A percentile compares a stretch with the other conserved stretches of the same genome.
Evolutionary conservation across 2,113 vertebrate species (phyloP).

Genomic region (Leptobrachium leishanense): DNA sequence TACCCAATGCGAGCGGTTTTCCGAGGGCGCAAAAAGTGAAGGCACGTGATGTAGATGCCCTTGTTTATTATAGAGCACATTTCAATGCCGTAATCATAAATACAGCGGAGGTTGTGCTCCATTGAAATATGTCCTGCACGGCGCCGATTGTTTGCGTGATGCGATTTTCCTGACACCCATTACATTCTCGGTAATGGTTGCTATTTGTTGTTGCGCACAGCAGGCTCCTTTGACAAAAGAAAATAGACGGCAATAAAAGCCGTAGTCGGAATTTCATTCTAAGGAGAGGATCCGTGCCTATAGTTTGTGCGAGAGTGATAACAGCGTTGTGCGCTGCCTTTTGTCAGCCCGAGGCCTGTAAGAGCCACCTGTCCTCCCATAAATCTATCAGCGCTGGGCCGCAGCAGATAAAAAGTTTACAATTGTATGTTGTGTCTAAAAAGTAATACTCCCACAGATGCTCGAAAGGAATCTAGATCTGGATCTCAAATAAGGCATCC

Average conservation of each 20-base stretch:
- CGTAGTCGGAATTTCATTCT: slow-evolving; percentile 84
- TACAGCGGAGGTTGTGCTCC: slow-evolving; percentile 78
- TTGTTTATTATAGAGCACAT: slow-evolving; percentile 86
- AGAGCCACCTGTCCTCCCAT: slow-evolving; percentile 93
- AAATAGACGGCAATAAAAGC: slow-evolving; percentile 84
- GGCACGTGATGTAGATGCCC: slow-evolving; percentile 80
- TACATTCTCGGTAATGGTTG: slow-evolving; percentile 88
- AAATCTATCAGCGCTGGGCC: slow-evolving; percentile 85
- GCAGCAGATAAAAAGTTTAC: slow-evolving; percentile 22
- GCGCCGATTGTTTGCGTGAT: slow-evolving; percentile 80
- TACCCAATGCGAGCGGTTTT: slow-evolving; percentile 65
- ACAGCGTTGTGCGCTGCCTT: slow-evolving; percentile 93
- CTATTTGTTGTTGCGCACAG: slow-evolving; percentile 88
- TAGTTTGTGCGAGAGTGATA: slow-evolving; percentile 97
- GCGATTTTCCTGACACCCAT: slow-evolving; percentile 87
- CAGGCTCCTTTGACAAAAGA: slow-evolving; percentile 83
- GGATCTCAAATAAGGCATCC: too few species aligned
- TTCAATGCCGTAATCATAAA: slow-evolving; percentile 86
- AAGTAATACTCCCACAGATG: too few species aligned
- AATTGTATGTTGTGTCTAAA: too few species aligned
- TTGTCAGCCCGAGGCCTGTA: slow-evolving; percentile 93
- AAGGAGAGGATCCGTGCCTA: slow-evolving; percentile 73
- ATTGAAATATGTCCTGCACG: slow-evolving; percentile 83
- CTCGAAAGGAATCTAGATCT: too few species aligned
- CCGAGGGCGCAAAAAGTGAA: slow-evolving; percentile 69